phyloP scores from a whole-genome alignment of 1,140 invertebrate species.

The Pogonomyrmex californicus region DNA sequence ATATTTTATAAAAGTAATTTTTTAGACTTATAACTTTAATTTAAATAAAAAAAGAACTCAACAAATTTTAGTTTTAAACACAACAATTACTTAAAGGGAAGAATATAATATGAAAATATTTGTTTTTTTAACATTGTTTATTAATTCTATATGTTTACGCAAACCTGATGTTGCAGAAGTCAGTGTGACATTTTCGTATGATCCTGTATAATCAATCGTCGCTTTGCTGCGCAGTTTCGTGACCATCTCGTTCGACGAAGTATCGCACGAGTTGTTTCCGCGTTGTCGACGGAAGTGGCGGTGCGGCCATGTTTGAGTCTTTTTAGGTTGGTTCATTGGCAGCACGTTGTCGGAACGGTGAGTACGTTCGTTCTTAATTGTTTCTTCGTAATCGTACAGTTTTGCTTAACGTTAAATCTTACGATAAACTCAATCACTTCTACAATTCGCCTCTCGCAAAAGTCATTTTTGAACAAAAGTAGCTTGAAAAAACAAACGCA shows the following conservation, averaged over 20 bases:
- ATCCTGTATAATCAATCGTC: too few relatives aligned
- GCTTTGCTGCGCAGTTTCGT: too few relatives aligned
- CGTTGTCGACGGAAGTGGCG: slow-evolving; percentile 51
- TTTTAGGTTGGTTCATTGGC: slow-evolving; percentile 62
- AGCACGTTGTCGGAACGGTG: slow-evolving; percentile 75
- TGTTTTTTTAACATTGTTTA: too few relatives aligned
- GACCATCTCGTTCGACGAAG: background rate
- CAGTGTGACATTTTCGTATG: too few relatives aligned
- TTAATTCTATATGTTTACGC: too few relatives aligned
- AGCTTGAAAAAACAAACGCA: slow-evolving; percentile 69
- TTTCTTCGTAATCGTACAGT: background rate
- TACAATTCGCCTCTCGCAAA: background rate
- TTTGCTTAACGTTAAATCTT: background rate
- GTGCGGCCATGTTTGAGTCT: slow-evolving; percentile 46
- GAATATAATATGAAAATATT: too few relatives aligned
- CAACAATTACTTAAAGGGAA: too few relatives aligned
- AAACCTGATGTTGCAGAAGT: too few relatives aligned
- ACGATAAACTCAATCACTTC: background rate
- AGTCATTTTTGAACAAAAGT: slow-evolving; percentile 68
- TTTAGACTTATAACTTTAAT: too few relatives aligned
- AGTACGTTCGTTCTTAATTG: slow-evolving; percentile 52
- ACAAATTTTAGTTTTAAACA: too few relatives aligned
- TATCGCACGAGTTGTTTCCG: background rate
- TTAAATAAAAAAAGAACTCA: too few relatives aligned
- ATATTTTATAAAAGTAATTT: too few relatives aligned